These are phyloP conservation scores for Diacarnus erythraeanus DNA, from an alignment of 37 sponge, comb jelly and placozoan genomes.

Conservation along the genomic window DNA sequence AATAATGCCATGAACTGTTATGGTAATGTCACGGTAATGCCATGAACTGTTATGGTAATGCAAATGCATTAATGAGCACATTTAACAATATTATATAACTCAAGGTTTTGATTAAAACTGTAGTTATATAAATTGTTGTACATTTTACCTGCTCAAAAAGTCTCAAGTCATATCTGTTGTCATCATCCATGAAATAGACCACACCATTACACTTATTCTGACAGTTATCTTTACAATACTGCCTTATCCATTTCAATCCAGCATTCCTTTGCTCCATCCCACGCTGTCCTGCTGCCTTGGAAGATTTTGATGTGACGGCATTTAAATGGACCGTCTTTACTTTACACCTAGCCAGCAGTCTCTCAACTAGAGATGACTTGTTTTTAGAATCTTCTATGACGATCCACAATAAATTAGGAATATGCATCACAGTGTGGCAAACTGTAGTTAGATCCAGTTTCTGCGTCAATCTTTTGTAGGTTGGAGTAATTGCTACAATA, in stretches of 20 bases:
- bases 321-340: conserved; percentile 13
- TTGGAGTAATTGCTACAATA: conserved; percentile 91
- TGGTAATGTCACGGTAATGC: no score
- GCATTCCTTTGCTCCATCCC: conserved; percentile 86
- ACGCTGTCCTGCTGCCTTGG: not conserved
- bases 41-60: no score
- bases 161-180: conserved; percentile 80
- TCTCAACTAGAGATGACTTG: conserved; percentile 74
- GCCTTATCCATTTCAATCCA: conserved; percentile 62
- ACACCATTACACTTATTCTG: conserved; percentile 49
- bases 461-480: conserved; percentile 89
- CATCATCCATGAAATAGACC: conserved; percentile 95
- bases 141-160: conserved; percentile 92
- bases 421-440: conserved; percentile 85
- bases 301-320: not conserved
- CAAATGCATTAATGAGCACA: no score
- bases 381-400: conserved; percentile 83
- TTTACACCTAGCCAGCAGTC: conserved; percentile 35
- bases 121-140: no score
- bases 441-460: conserved; percentile 90
- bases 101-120: no score
- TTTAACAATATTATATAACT: no score
- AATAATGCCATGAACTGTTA: no score
- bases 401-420: conserved; percentile 87
- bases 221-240: not conserved